A percentile compares a stretch with the other conserved stretches of the same genome.
Evolutionary conservation across 2,888 invertebrate genomes (phyloP).

Genomic region (Drosophila koepferae): DNA sequence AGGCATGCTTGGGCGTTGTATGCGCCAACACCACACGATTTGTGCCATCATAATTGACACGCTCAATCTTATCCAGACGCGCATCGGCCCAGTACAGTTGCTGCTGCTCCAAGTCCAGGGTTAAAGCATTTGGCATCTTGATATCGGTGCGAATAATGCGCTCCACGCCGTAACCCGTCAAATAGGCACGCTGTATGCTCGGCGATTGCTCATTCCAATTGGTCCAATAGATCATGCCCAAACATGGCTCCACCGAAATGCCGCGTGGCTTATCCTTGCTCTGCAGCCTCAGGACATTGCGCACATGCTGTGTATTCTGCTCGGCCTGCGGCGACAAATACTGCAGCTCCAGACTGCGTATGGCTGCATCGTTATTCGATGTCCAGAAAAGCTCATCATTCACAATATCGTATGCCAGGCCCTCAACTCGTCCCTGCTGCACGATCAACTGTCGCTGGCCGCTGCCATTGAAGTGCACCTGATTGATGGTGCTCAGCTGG

Average conservation of each 20-base stretch:
- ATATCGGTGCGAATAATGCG: slow-evolving; percentile 92
- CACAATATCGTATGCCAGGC: slow-evolving; percentile 91
- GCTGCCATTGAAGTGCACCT: slow-evolving; percentile 92
- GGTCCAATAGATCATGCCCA: slow-evolving; percentile 91
- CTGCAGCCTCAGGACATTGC: slow-evolving; percentile 88
- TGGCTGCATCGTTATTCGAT: slow-evolving; percentile 91
- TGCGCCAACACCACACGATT: slow-evolving; percentile 90
- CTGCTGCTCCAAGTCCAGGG: slow-evolving; percentile 90
- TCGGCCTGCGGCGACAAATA: slow-evolving; percentile 64
- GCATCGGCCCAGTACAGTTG: slow-evolving; percentile 95
- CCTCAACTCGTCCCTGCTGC: slow-evolving; percentile 94
- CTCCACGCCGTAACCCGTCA: slow-evolving; percentile 89
- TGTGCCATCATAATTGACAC: slow-evolving; percentile 92
- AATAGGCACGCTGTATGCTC: slow-evolving; percentile 91
- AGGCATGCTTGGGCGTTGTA: slow-evolving; percentile 93
- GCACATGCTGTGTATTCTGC: slow-evolving; percentile 86
- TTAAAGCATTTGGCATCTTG: slow-evolving; percentile 93
- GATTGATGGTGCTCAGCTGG: slow-evolving; percentile 93
- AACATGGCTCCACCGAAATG: slow-evolving; percentile 93
- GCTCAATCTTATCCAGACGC: slow-evolving; percentile 93
- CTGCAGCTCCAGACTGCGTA: slow-evolving; percentile 84
- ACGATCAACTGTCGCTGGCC: slow-evolving; percentile 89
- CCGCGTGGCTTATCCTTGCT: slow-evolving; percentile 93
- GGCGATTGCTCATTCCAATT: slow-evolving; percentile 95
- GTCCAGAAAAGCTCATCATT: slow-evolving; percentile 93